A percentile compares a stretch with the other conserved stretches of the same genome.
Evolutionary conservation across 2,113 vertebrate species (phyloP).

Genomic region (Mesocricetus auratus): DNA sequence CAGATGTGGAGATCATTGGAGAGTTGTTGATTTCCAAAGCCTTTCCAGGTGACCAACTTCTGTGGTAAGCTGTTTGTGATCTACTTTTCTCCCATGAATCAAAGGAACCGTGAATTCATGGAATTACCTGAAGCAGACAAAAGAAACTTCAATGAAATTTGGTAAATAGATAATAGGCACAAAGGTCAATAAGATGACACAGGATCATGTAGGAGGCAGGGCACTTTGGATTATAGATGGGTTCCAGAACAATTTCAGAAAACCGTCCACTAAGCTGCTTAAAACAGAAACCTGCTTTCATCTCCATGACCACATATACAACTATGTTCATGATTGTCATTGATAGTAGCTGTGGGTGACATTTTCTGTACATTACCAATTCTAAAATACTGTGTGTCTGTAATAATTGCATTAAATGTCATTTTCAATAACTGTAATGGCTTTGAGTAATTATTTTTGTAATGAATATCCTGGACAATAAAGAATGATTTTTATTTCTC

Average conservation of each 20-base stretch:
- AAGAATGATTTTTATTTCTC: slow-evolving; percentile 49
- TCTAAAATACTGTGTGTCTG: background rate
- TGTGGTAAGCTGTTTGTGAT: background rate
- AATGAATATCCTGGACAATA: slow-evolving; percentile 30
- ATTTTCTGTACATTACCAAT: background rate
- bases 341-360: background rate
- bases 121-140: slow-evolving; percentile 13
- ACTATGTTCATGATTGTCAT: background rate
- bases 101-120: slow-evolving; percentile 35
- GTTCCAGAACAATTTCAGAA: slow-evolving; percentile 9
- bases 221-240: background rate
- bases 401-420: slow-evolving; percentile 17
- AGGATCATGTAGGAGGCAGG: background rate
- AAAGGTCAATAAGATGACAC: slow-evolving; percentile 13
- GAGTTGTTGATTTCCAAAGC: background rate
- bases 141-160: slow-evolving; percentile 22
- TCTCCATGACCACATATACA: background rate
- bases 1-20: background rate
- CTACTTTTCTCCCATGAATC: slow-evolving; percentile 26
- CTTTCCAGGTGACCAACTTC: slow-evolving; percentile 50
- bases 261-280: background rate
- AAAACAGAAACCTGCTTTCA: slow-evolving; percentile 27
- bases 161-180: background rate
- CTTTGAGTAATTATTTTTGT: slow-evolving; percentile 17
- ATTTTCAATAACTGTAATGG: slow-evolving; percentile 48